Conservation (phyloP, 2,113 vertebrate species). For the Eupsittula cactorum region DNA sequence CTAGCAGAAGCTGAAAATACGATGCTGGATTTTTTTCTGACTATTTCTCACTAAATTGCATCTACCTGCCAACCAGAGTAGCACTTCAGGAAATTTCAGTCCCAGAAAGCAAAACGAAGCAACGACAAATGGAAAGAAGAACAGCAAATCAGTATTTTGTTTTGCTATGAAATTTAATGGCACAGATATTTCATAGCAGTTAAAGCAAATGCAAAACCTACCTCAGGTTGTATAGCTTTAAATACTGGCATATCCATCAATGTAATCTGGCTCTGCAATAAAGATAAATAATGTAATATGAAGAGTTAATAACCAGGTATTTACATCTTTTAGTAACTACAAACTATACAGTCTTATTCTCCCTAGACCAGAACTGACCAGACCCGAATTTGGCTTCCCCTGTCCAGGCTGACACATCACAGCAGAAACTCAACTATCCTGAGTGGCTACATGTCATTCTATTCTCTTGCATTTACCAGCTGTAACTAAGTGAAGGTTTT, state of each 20-base stretch:
- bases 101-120: not conserved
- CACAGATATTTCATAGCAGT: not conserved
- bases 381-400: not conserved
- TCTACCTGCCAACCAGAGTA: not conserved
- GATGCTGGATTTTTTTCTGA: not conserved
- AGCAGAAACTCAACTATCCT: not conserved
- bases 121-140: not conserved
- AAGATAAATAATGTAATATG: not conserved
- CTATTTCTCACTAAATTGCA: not conserved
- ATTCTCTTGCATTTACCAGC: not conserved
- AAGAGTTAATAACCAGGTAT: not conserved
- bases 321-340: not conserved
- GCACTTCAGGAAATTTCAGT: not conserved
- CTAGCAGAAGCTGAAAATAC: not conserved
- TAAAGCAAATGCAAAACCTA: slow-evolving; percentile 62
- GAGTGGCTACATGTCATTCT: rapidly evolving
- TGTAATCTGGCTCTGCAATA: slow-evolving; percentile 90
- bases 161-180: not conserved
- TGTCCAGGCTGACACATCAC: not conserved
- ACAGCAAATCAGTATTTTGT: not conserved
- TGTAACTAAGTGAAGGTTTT: not conserved
- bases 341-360: not conserved
- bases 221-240: slow-evolving; percentile 95
- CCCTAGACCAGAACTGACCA: not conserved
- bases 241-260: slow-evolving; percentile 94